phyloP scores from a whole-genome alignment of 2,888 invertebrate species.

The Caenorhabditis becei region DNA sequence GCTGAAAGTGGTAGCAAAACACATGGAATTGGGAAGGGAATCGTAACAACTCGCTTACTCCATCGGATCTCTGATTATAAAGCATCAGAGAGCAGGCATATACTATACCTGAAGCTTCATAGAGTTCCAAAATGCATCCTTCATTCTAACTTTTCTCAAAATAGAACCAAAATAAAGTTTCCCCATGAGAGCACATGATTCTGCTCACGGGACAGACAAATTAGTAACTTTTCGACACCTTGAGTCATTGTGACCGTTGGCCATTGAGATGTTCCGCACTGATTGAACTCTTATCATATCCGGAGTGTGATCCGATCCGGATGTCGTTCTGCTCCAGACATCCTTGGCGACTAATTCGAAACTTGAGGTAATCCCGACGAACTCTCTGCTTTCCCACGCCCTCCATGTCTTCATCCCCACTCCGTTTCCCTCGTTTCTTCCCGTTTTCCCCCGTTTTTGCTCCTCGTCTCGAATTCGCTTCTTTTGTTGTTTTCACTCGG shows the following conservation, averaged over 20 bases:
- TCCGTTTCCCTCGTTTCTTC: neutral
- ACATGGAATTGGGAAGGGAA: neutral
- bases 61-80: neutral
- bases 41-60: no score
- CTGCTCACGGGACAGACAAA: neutral
- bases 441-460: neutral
- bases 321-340: neutral
- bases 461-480: conserved; percentile 9
- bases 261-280: neutral
- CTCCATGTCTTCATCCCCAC: neutral
- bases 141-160: no score
- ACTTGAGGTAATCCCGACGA: neutral
- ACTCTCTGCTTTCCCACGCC: neutral
- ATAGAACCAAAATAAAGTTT: neutral
- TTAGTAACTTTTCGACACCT: neutral
- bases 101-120: no score
- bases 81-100: no score
- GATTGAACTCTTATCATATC: neutral
- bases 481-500: conserved; percentile 23
- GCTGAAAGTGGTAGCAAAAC: conserved; percentile 10
- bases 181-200: neutral
- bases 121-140: no score
- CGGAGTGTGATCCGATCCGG: neutral
- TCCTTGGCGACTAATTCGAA: neutral
- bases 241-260: neutral